Base-by-base conservation (phyloP, 2,888 invertebrate species). In the Petrolisthes cinctipes region DNA sequence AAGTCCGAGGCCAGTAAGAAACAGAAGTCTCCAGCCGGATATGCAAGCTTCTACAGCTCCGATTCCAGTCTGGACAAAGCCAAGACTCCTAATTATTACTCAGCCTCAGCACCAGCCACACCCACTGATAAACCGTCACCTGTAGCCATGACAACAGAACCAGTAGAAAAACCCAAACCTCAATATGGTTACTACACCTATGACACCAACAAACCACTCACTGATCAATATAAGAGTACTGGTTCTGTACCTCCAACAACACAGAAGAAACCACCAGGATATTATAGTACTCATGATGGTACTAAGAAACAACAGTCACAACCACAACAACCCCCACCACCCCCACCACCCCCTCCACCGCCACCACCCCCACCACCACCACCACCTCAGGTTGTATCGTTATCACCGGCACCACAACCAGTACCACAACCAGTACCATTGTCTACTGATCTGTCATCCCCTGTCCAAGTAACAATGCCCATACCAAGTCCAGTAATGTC, bases 121-220 rank as follows among this genome's bases (percentile, higher is more conserved):
- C 90, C 90, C 23, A 86, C 90, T 54, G 88, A 88, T 68, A 89
- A 88, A 56, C 89, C 90, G 11, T 89, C 90, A 53, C 90, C 89
- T 11, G 89, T 83, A 61, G 57, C 90, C 23, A 51, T 80, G 66
- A 20, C 71, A 75, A 17, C 82, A 56, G 86, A 89, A 54, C 83
- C 89, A 6, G 82, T 80, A 56, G 89, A 90, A 9, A 89, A 87
- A 71, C 82, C 83, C 11, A 89, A 89, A 53, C 68, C 90, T 23
- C 88, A 88, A n/a, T 90, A 89, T 83, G 89, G 89, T 86, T 90
- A 90, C 73, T 90, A 90, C 79, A 82, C 85, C 11, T 90, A 90
- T 61, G 90, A 90, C 68, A 89, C 90, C 14, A 90, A 86, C n/a
- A 90, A 90, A 23, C 89, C 90, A 14, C 86, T 90, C n/a, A 90